These are phyloP conservation scores for Atlantisia rogersi DNA, from an alignment of 2,113 vertebrate species.

Conservation along the genomic window DNA sequence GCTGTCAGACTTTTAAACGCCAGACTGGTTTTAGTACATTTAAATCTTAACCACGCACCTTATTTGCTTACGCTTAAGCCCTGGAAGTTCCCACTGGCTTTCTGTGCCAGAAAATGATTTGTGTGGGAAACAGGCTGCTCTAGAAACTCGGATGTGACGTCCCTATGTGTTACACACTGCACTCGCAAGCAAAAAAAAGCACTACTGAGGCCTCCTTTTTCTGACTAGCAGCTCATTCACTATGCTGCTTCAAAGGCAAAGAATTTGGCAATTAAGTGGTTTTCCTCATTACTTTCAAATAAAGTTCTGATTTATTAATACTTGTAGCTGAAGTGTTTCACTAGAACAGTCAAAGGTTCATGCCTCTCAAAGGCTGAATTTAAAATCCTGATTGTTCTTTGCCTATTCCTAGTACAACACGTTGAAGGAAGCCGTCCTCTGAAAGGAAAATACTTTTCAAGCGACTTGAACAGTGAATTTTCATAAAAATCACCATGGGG, in stretches of 20 bases:
- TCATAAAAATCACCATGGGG: neutral
- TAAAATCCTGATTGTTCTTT: neutral
- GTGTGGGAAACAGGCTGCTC: neutral
- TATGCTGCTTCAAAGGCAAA: neutral
- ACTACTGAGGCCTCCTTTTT: neutral
- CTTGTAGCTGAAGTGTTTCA: neutral
- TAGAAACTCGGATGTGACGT: neutral
- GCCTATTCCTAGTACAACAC: neutral
- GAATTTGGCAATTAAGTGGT: neutral
- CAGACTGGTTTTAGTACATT: neutral
- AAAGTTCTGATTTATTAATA: neutral
- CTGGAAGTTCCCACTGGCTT: neutral
- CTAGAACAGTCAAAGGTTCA: neutral
- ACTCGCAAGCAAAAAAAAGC: neutral
- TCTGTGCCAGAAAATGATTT: neutral
- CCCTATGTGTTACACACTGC: fast-evolving
- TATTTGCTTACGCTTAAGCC: neutral
- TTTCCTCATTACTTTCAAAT: neutral
- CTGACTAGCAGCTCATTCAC: neutral
- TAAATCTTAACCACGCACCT: neutral
- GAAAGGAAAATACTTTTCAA: neutral
- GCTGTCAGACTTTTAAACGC: neutral
- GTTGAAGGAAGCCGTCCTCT: neutral
- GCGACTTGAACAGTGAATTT: neutral
- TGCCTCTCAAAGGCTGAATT: neutral